These are phyloP conservation scores for Vidua macroura DNA, from an alignment of 2,113 vertebrate species.

Conservation along the genomic window DNA sequence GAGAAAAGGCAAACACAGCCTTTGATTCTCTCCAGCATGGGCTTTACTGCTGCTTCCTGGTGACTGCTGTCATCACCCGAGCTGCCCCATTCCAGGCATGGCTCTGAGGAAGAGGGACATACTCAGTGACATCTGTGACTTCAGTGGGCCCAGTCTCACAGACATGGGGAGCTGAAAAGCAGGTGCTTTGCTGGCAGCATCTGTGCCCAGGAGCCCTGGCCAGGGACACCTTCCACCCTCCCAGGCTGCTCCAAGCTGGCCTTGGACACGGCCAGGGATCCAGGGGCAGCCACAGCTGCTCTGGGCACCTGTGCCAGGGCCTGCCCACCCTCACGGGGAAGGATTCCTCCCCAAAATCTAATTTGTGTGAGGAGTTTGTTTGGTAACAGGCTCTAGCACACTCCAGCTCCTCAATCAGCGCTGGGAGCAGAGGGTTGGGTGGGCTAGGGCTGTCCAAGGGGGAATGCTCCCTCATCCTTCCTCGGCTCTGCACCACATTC, in stretches of 20 bases:
- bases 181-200: neutral
- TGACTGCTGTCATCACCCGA: neutral
- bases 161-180: fast-evolving
- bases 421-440: neutral
- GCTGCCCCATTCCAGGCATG: neutral
- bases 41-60: slow-evolving; percentile 5
- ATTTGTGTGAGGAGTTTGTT: neutral
- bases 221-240: neutral
- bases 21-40: neutral
- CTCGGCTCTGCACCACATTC: neutral
- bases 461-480: neutral
- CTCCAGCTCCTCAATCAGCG: neutral
- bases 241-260: neutral
- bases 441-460: neutral
- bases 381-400: neutral
- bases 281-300: neutral
- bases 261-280: neutral
- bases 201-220: neutral
- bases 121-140: neutral
- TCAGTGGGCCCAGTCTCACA: neutral
- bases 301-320: neutral
- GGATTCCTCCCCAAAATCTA: neutral
- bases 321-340: fast-evolving
- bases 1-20: slow-evolving; percentile 29
- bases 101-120: neutral